Evolutionary conservation across 2,797 vertebrate genomes (phyloP).

Genomic region (Schizopygopsis pylzovi): DNA sequence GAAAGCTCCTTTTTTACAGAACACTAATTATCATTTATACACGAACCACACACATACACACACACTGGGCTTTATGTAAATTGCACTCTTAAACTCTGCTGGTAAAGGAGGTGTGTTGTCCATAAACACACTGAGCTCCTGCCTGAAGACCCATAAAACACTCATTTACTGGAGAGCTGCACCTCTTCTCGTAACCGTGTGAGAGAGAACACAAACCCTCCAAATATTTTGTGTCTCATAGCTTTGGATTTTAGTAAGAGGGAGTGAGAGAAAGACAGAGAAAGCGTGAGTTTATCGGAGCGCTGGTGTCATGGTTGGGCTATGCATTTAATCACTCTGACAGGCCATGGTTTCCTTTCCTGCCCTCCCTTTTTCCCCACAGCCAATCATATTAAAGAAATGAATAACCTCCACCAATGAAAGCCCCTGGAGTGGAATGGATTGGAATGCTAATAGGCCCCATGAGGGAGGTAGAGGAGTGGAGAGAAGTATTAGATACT

Average conservation of each 20-base stretch:
- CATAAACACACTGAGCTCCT: slow-evolving; percentile 44
- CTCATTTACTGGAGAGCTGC: slow-evolving; percentile 34
- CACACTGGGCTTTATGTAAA: slow-evolving; percentile 18
- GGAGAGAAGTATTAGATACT: slow-evolving; percentile 54
- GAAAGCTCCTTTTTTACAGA: slow-evolving; percentile 6
- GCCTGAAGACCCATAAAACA: slow-evolving; percentile 38
- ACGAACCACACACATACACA: slow-evolving; percentile 19
- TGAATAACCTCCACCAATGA: slow-evolving; percentile 78
- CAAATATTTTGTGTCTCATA: slow-evolving; percentile 13
- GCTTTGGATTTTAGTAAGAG: slow-evolving; percentile 11
- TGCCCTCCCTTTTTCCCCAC: slow-evolving; percentile 53
- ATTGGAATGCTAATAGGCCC: slow-evolving; percentile 70
- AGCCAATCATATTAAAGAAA: slow-evolving; percentile 80
- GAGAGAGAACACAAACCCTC: slow-evolving; percentile 19
- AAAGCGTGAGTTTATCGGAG: slow-evolving; percentile 29
- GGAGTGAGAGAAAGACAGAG: slow-evolving; percentile 21
- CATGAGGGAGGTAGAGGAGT: slow-evolving; percentile 60
- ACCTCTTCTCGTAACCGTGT: slow-evolving; percentile 13
- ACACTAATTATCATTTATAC: slow-evolving; percentile 32
- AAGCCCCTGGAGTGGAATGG: slow-evolving; percentile 69
- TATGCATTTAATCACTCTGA: slow-evolving; percentile 52
- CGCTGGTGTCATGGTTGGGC: slow-evolving; percentile 37
- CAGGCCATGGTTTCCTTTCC: slow-evolving; percentile 27
- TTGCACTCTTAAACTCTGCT: slow-evolving; percentile 29
- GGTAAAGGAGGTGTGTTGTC: slow-evolving; percentile 37